Base-by-base conservation (phyloP, 2,113 vertebrate species). In the Brachionichthys hirsutus region DNA sequence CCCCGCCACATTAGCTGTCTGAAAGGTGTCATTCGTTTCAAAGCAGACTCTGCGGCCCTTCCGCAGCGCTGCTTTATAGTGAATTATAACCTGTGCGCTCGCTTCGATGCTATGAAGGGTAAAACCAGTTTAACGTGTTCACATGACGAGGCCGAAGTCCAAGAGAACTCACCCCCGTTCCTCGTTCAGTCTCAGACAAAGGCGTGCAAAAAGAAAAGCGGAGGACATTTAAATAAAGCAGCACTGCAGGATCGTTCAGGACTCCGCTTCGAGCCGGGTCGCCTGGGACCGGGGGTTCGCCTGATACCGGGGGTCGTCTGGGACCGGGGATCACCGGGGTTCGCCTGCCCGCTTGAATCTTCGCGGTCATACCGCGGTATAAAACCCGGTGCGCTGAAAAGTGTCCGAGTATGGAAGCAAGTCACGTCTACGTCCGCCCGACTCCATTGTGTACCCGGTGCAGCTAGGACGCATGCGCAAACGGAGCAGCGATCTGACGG, bases 361-460 rank as follows among this genome's bases (percentile, higher is more conserved):
- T 22, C 0, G 41, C 12, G 12, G 41, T 38, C 62, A 48, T 54
- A 69, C 56, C 45, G 50, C 16, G n/a, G 54, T 5, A 9, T 1
- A 6, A 0, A 12, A 49, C 41, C 5, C 5, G 2, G 1, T 2
- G 54, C 6, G 40, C 62, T 24, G 2, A 19, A 14, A 41, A 0
- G 6, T 36, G 54, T 19, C 14, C 18, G 4, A 15, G 8, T 41
- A 8, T 40, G 14, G 20, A n/a, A 22, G 9, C 46, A 40, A 36
- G 35, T 30, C 44, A 45, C 22, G 40, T 51, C 12, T 0, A 63
- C 41, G 24, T 60, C 24, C 24, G 24, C 8, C 70, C 22, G 67
- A 44, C 80, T 82, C 83, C 85, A 87, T 89, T 84, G 85, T 88
- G 44, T 38, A 19, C 67, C 67, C 70, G 66, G 74, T 19, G 7